These are phyloP conservation scores for Candidula unifasciata DNA, from an alignment of 2,888 invertebrate species.

Conservation along the genomic window DNA sequence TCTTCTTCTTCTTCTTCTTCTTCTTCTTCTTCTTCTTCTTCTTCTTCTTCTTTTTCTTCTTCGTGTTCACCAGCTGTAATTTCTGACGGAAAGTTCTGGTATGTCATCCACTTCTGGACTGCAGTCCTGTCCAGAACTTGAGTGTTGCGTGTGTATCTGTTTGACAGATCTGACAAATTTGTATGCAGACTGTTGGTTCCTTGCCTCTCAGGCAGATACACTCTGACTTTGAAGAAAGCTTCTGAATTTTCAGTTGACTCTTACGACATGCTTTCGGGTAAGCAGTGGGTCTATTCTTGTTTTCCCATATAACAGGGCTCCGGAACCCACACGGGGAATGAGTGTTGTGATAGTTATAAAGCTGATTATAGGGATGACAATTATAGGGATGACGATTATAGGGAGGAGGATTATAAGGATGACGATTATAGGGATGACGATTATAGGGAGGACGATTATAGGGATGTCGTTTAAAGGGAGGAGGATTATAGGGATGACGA, in stretches of 20 bases:
- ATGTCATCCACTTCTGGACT: too few species aligned
- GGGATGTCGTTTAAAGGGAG: not conserved
- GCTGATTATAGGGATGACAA: not conserved
- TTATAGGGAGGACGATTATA: not conserved
- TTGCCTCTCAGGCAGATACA: too few species aligned
- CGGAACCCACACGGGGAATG: not conserved
- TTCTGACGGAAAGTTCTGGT: too few species aligned
- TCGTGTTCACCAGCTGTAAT: too few species aligned
- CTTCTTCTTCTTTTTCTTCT: not conserved
- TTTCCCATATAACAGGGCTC: not conserved
- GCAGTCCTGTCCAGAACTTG: too few species aligned
- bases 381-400: not conserved
- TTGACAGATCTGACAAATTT: too few species aligned
- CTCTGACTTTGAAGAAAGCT: too few species aligned
- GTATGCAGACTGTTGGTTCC: too few species aligned
- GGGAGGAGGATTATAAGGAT: not conserved
- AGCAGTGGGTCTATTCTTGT: too few species aligned
- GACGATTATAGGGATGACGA: not conserved
- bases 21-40: not conserved
- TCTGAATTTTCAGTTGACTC: too few species aligned
- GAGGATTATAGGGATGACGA: not conserved
- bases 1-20: conserved; percentile 19
- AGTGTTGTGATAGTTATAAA: not conserved
- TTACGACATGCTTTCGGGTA: too few species aligned
- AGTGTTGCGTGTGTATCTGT: too few species aligned